Percentiles rank a stretch among this genome's conserved stretches.
Conservation (phyloP, 2,797 vertebrate genomes). For the Mallotus villosus region DNA sequence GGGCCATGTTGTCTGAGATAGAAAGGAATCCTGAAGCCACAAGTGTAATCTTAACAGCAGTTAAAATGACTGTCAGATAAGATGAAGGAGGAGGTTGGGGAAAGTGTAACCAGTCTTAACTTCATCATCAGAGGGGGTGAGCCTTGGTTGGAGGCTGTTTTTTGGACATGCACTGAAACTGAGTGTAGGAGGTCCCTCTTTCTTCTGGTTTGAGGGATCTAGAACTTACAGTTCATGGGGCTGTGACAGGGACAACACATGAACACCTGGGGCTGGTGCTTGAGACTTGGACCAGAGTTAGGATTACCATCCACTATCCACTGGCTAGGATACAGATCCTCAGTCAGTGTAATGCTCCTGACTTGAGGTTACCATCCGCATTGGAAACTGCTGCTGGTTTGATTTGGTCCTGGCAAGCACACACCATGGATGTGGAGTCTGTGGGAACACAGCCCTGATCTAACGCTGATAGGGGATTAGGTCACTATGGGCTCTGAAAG, state of each 20-base stretch:
- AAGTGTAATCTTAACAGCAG: neutral
- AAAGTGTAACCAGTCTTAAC: neutral
- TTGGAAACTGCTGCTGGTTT: constrained; percentile 13
- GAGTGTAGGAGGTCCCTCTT: too few species aligned
- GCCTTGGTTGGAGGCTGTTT: neutral
- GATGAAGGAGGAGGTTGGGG: neutral
- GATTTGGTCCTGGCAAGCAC: constrained; percentile 2
- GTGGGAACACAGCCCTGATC: constrained; percentile 1
- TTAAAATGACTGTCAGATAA: neutral
- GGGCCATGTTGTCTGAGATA: neutral
- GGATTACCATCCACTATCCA: constrained; percentile 1
- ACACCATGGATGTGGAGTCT: neutral
- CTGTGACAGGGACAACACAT: too few species aligned
- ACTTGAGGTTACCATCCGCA: neutral
- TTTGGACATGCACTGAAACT: neutral
- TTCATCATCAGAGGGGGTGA: neutral
- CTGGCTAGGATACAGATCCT: constrained; percentile 6
- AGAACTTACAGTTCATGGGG: too few species aligned
- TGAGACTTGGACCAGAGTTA: too few species aligned
- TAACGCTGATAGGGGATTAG: constrained; percentile 9
- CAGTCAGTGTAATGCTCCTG: constrained; percentile 2
- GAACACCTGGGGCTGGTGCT: too few species aligned
- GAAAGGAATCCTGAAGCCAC: neutral
- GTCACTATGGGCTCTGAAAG: neutral
- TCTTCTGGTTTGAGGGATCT: too few species aligned